Evolutionary conservation across 2,113 vertebrate species (phyloP).

Genomic region (Pycnonotus jocosus): DNA sequence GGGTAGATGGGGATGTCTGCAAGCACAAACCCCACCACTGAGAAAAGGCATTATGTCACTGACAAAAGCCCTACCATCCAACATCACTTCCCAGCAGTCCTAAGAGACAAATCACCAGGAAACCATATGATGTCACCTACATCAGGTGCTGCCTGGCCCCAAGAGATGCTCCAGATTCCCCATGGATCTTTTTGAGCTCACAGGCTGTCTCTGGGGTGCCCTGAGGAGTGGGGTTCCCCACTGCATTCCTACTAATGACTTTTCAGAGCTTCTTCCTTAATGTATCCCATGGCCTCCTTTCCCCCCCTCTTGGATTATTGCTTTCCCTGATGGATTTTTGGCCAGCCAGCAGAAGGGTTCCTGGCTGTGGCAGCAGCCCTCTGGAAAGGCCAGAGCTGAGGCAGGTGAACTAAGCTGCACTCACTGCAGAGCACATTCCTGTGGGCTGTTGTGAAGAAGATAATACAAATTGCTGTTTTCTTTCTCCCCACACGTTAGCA

Average conservation of each 20-base stretch:
- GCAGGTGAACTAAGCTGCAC: not conserved
- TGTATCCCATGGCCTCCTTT: not conserved
- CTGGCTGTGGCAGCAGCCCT: not conserved
- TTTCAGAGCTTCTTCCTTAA: not conserved
- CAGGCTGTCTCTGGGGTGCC: not conserved
- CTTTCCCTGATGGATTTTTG: not conserved
- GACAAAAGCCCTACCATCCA: not conserved
- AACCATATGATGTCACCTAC: not conserved
- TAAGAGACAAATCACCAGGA: not conserved
- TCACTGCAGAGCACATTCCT: not conserved
- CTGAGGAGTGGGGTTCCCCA: not conserved
- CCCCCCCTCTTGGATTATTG: not conserved
- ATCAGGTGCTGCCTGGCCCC: not conserved
- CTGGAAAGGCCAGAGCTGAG: not conserved
- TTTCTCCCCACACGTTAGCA: not conserved
- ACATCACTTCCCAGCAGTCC: not conserved
- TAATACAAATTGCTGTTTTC: not conserved
- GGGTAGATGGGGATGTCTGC: not conserved
- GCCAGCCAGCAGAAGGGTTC: not conserved
- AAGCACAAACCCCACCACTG: not conserved
- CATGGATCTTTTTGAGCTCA: rapidly evolving
- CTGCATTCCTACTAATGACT: not conserved
- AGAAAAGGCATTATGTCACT: rapidly evolving
- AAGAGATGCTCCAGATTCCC: not conserved
- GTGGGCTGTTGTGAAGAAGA: not conserved